A percentile compares a stretch with the other conserved stretches of the same genome.
These are phyloP conservation scores for Harpagoxenus sublaevis DNA, from an alignment of 2,888 invertebrate genomes.

Conservation along the genomic window DNA sequence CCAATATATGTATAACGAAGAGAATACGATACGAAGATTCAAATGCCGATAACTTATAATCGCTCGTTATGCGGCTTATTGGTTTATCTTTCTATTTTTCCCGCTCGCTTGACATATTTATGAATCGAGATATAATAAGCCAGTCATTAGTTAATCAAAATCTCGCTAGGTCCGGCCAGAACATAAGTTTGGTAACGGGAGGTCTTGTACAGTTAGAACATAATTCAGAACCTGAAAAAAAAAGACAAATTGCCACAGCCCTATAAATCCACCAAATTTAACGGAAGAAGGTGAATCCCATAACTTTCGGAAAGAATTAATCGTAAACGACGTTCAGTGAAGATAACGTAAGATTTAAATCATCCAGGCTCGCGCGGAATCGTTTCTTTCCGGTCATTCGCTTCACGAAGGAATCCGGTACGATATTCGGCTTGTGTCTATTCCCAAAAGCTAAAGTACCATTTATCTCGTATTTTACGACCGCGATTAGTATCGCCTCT, in stretches of 20 bases:
- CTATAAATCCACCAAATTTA: background rate
- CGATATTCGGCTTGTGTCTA: background rate
- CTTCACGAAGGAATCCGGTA: background rate
- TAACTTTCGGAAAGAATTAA: background rate
- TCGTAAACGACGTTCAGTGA: background rate
- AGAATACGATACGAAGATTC: conserved; percentile 15
- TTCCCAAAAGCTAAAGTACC: background rate
- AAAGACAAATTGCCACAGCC: background rate
- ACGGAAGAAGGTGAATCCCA: background rate
- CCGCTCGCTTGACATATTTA: conserved; percentile 6
- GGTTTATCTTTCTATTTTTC: conserved; percentile 5
- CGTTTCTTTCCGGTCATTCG: conserved; percentile 8
- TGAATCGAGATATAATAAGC: conserved; percentile 31
- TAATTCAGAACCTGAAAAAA: background rate
- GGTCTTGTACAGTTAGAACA: conserved; percentile 1
- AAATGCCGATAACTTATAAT: conserved; percentile 2
- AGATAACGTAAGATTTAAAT: background rate
- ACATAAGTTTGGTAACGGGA: background rate
- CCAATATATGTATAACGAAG: background rate
- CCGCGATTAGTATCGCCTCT: conserved; percentile 11
- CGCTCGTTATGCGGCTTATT: background rate
- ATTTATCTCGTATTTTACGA: conserved; percentile 14
- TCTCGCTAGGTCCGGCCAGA: background rate
- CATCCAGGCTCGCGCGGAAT: background rate
- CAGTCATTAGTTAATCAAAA: conserved; percentile 23